Base-by-base conservation (phyloP, 2,113 vertebrate species). In the Marcusenius ussheri region DNA sequence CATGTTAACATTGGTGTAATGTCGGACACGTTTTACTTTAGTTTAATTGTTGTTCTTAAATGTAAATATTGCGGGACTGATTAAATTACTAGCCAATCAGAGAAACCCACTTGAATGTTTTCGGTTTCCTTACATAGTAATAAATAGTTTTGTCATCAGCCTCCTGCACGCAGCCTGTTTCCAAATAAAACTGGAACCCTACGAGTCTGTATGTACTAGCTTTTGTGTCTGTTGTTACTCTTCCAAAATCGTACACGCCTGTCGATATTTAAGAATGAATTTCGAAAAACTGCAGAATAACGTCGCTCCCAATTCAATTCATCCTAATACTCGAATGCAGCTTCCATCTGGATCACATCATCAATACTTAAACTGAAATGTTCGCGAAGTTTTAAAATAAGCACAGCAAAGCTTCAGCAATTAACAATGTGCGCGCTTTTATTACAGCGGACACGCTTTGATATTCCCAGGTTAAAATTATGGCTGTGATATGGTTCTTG, bases 21-120 rank as follows among this genome's bases (percentile, higher is more conserved):
- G 9, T 35, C 47, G 47, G 66, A 19, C 66, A 74, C 27, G 21
- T 42, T 50, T 31, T 80, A 11, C 66, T 89, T 50, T 3, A 35
- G 46, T 49, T 51, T 83, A 45, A 17, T 77, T 53, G 70, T 39
- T 17, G 53, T 27, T 74, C 70, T 89, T 89, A 27, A 35, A 83
- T 50, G 19, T 49, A 80, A 31, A 50, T 47, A 53, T 80, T 35
- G 21, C 24, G 45, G 47, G 83, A 39, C 74, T 42, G 66, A 31
- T 49, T 80, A 45, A 66, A 31, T 89, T 80, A 35, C 27, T 80
- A 83, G 49, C 74, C 70, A 89, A 89, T 89, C n/a, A 31, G n/a
- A 83, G 13, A 51, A 35, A 53, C 24, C 49, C 47, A 87, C n/a
- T 53, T 53, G 8, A 84, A 42, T 21, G 19, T 84, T n/a, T n/a